Evolutionary conservation across 2,888 invertebrate species (phyloP), one percentile per base, ranked within the genome.

Genomic region (Agapetus fuscipes): DNA sequence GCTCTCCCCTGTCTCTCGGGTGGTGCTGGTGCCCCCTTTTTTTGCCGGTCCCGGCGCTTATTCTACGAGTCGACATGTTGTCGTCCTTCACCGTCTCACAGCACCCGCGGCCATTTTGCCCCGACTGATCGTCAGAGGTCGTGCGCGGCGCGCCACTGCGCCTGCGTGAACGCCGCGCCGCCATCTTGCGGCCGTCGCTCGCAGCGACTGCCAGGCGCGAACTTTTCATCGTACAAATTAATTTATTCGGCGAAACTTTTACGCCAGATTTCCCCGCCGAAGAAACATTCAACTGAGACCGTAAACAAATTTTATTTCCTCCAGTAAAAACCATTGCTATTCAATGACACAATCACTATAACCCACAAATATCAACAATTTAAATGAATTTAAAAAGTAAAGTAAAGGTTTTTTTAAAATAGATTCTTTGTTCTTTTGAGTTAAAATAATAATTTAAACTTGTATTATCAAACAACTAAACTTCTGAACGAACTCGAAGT

Each of bases 21-120:
- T 82, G 82, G 65, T 81, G 80, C 63, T 81, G 81, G 62, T 80
- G 81, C 51, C 81, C 81, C 62, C 80, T 74, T 60, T 80, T 78
- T 62, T 71, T 72, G 56, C 62, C 69, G 62, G 68, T 69, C 67
- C 63, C 69, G 34, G 39, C 39, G 36, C 38, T 30, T 33, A 43
- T 24, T 30, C 36, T 43, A 70, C 67, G 73, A 66, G 67, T 71
- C 63, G 75, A 74, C 76, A 76, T 75, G 37, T 37, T 49, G 51
- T 49, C 47, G 49, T 49, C 41, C 42, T 49, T 47, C 48, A 41
- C 54, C 57, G 53, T 56, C 56, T 55, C 56, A 66, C 70, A 66
- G 61, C 62, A 64, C 58, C 64, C 62, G 65, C 74, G 63, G 74
- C 76, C 76, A 77, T 77, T 20, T 75, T 76, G 67, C 63, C 66